phyloP scores from a whole-genome alignment of 1,140 invertebrate species.

The Mya arenaria region DNA sequence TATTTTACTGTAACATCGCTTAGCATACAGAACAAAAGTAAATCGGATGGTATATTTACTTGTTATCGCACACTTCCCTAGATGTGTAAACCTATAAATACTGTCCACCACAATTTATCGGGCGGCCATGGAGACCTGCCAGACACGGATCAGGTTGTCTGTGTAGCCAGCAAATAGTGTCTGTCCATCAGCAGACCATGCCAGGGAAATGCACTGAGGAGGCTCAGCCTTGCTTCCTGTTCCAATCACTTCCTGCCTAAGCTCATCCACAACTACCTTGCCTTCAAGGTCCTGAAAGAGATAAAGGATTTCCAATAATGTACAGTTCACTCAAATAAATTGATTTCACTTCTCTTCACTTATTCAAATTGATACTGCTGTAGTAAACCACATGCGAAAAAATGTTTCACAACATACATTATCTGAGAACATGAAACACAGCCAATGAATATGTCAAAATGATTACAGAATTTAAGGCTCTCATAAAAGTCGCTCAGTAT shows the following conservation, averaged over 20 bases:
- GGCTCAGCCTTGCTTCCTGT: constrained; percentile 85
- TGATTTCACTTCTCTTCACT: no score
- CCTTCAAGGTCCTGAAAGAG: constrained; percentile 95
- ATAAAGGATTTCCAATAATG: no score
- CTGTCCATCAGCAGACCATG: constrained; percentile 99
- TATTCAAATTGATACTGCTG: no score
- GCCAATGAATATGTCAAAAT: no score
- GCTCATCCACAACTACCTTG: constrained; percentile 99
- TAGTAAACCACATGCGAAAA: no score
- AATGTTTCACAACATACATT: no score
- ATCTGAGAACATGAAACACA: no score
- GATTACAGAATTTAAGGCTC: no score
- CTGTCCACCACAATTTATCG: constrained; percentile 55
- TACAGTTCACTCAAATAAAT: no score
- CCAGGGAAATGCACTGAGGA: constrained; percentile 97
- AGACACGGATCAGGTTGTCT: constrained; percentile 98
- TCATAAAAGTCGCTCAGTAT: no score
- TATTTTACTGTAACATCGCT: constrained; percentile 48
- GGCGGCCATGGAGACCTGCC: constrained; percentile 90
- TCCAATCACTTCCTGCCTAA: constrained; percentile 95
- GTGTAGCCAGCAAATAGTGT: constrained; percentile 99
- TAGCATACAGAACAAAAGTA: constrained; percentile 30
- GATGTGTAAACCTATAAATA: not conserved
- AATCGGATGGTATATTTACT: not conserved
- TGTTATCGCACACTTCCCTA: not conserved